Base-by-base conservation (phyloP, 1,140 invertebrate genomes). In the Lordiphosa collinella region DNA sequence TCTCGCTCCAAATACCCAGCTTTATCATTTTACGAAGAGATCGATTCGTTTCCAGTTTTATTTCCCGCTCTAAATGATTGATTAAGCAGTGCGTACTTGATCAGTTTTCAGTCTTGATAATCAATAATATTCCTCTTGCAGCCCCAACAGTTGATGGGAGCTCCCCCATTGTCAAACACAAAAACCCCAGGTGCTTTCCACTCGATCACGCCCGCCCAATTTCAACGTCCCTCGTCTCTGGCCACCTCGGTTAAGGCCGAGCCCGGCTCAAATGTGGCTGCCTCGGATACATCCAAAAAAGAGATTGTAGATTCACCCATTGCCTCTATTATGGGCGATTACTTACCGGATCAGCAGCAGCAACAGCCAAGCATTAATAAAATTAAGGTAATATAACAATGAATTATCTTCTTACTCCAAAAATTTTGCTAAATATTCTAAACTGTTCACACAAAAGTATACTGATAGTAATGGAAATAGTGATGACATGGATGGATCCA, bases 191-290 rank as follows among this genome's bases (percentile, higher is more conserved):
- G 86, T 0, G 86, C 86, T 11, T 88, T 88, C 35, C 82, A 88
- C 41, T 79, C 84, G 7, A 67, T 84, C 4, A 88, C 80, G 8
- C 87, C 88, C 11, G 34, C 61, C 3, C 74, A 78, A 58, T 74
- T 88, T 31, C 88, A 91, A 51, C 78, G 89, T 10, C 89, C 92
- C 8, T 89, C 90, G 0, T 92, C 91, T 16, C 91, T 91, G 75
- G 91, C 91, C 2, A 92, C 92, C 0, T 92, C 92, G 11, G 89
- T 92, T 0, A 93, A 93, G 73, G 92, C 90, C 0, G 92, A 93
- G 66, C 91, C 91, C 3, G 91, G 92, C 1, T 93, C 92, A 22
- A 91, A 90, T 70, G 63, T 61, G 65, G 89, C 89, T 0, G 78
- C 91, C 67, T 91, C 91, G 12, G 91, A 92, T 67, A 90, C 90